Base-by-base conservation (phyloP, 2,888 invertebrate genomes). In the Meghimatium bilineatum region DNA sequence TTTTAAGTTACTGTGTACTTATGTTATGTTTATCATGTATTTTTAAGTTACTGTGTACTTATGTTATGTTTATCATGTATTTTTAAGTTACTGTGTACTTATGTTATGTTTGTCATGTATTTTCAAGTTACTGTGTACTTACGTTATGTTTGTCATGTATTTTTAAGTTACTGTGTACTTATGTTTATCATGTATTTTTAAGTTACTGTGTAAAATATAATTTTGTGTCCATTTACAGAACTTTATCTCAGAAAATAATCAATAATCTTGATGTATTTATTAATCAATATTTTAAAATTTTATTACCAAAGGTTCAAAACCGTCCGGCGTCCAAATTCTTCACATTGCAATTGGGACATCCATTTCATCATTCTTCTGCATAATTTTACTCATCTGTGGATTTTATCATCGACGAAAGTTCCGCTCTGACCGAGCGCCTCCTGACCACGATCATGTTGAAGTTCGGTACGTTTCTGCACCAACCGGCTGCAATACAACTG, bases 321-420 rank as follows among this genome's bases (percentile, higher is more conserved):
- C 87, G 72, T 89, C 89, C 12, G 88, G 89, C 29, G 88, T 90
- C 56, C 88, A 91, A 80, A 88, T 91, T 72, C 88, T 92, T 79
- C 92, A 92, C 86, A 91, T 92, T 63, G 91, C 91, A 44, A 90
- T 92, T 52, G 92, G 92, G 71, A 91, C 91, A n/a, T 91, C 91
- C 67, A 90, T 92, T 80, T 91, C 92, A 38, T 91, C 91, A 67
- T 92, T 92, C 87, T 91, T 92, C 87, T 90, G 91, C 87, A 89
- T 91, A 75, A 90, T 91, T 63, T 87, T 92, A 72, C 88, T 92
- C 80, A 88, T 91, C 34, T 91, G 91, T 87, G 91, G 91, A 49
- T 90, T 92, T 69, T 91, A 92, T 85, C 91, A 91, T 85, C 88
- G 91, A 82, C 89, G 90, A 80, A 90, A 89, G 85, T 90, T 90